Base-by-base conservation (phyloP, 2,888 invertebrate genomes). In the Spodoptera littoralis region DNA sequence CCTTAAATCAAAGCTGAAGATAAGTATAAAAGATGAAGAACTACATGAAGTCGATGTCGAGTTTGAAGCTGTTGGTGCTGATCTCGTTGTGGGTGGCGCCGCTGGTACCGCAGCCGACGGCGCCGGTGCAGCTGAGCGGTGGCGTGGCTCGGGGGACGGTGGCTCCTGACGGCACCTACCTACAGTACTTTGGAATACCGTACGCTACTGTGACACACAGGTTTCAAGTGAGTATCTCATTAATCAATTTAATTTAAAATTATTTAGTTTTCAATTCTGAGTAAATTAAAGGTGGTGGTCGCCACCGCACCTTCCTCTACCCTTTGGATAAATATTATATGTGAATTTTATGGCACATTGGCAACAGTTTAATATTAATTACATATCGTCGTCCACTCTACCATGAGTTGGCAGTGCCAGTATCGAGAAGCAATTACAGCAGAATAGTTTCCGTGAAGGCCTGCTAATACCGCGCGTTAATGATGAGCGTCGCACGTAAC, bases 21-120 rank as follows among this genome's bases (percentile, higher is more conserved):
- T n/a, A n/a, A 48, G 22, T 51, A 48, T 9, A 36, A 9, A 36
- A 47, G 13, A 76, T 67, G 59, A 60, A 47, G 22, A 65, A 61
- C 24, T 60, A 48, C 27, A 50, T 50, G 24, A 70, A 55, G 36
- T 82, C 83, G 72, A 62, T 80, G 60, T 41, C 66, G 46, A 70
- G 76, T 43, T 54, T 69, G 41, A 90, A 89, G 66, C 88, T 91
- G 89, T 12, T 89, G 70, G 84, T 92, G 63, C 84, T 93, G 53
- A 87, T 86, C 85, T 87, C 92, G 30, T 79, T 93, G 42, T 90
- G 89, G 87, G 87, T 88, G 12, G 86, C 81, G 18, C 84, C 88
- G 50, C 66, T 92, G 71, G 84, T 89, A 47, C 83, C 84, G 18
- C 90, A 91, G 81, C 89, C 89, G 22, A 90, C 90, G n/a, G 52